A percentile compares a stretch with the other conserved stretches of the same genome.
Conservation (phyloP, 2,113 vertebrate genomes). For the Asarcornis scutulata region DNA sequence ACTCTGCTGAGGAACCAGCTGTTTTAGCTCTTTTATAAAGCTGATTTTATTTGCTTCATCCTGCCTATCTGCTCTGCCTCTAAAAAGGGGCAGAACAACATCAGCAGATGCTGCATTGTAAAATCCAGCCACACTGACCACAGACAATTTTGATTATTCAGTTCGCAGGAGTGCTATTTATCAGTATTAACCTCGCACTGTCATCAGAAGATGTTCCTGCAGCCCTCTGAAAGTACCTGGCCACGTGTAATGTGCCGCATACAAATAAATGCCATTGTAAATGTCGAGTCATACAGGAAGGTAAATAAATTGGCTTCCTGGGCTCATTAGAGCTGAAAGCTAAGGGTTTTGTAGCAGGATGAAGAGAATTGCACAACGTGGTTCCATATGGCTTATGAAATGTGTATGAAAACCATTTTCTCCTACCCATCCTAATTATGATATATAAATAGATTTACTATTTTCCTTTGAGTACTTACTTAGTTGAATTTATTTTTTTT, state of each 20-base stretch:
- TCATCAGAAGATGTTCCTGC: neutral
- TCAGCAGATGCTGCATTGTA: neutral
- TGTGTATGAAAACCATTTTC: slow-evolving; percentile 34
- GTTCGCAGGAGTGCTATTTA: neutral
- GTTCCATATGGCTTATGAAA: slow-evolving; percentile 39
- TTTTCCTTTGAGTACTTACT: neutral
- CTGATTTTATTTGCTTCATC: neutral
- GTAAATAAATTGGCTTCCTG: slow-evolving; percentile 23
- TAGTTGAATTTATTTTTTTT: neutral
- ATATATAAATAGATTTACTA: neutral
- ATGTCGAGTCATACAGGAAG: neutral
- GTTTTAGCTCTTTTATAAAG: neutral
- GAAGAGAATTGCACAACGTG: neutral
- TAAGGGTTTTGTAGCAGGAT: slow-evolving; percentile 5
- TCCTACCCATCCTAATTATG: slow-evolving; percentile 14
- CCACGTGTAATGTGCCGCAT: neutral
- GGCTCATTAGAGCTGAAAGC: slow-evolving; percentile 34
- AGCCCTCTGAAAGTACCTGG: neutral
- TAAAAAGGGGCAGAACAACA: neutral
- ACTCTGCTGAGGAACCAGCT: neutral
- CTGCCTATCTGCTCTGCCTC: neutral
- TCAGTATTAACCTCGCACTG: neutral
- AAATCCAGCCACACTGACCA: neutral
- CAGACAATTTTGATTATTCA: neutral
- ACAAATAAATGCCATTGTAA: slow-evolving; percentile 24